Percentiles rank a stretch among this genome's conserved stretches.
phyloP scores from a whole-genome alignment of 2,113 vertebrate genomes.

The Carassius carassius region DNA sequence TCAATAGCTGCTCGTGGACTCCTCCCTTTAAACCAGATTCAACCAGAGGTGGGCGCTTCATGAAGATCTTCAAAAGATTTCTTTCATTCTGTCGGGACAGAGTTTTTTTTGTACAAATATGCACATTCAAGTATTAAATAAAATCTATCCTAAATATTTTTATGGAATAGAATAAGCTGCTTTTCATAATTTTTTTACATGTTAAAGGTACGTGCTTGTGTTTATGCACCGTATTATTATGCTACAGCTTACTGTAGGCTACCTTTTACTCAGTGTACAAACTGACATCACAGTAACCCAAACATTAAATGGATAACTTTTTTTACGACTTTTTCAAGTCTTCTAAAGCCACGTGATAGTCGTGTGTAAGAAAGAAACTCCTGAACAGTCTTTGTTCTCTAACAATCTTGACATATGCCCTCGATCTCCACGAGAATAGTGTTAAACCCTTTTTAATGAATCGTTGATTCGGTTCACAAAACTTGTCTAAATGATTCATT shows the following conservation, averaged over 20 bases:
- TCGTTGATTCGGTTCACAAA: neutral
- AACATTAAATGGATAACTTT: too few relatives aligned
- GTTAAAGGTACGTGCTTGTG: neutral
- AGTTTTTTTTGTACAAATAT: neutral
- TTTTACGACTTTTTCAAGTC: too few relatives aligned
- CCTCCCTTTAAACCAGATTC: conserved; percentile 49
- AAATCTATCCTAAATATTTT: neutral
- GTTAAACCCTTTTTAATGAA: neutral
- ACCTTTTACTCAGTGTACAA: too few relatives aligned
- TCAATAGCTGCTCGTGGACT: conserved; percentile 65
- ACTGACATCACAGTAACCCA: too few relatives aligned
- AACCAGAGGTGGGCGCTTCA: conserved; percentile 65
- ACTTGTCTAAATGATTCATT: neutral
- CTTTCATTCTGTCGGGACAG: neutral
- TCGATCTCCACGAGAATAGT: too few relatives aligned
- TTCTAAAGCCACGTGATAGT: too few relatives aligned
- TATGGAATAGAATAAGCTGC: too few relatives aligned
- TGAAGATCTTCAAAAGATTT: conserved; percentile 13
- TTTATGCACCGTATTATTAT: neutral
- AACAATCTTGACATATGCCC: neutral
- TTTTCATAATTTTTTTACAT: neutral
- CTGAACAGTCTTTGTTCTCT: neutral
- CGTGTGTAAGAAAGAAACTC: neutral
- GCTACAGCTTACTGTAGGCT: neutral
- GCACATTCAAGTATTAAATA: neutral